phyloP scores from a whole-genome alignment of 2,113 vertebrate genomes.

The Cebus imitator region DNA sequence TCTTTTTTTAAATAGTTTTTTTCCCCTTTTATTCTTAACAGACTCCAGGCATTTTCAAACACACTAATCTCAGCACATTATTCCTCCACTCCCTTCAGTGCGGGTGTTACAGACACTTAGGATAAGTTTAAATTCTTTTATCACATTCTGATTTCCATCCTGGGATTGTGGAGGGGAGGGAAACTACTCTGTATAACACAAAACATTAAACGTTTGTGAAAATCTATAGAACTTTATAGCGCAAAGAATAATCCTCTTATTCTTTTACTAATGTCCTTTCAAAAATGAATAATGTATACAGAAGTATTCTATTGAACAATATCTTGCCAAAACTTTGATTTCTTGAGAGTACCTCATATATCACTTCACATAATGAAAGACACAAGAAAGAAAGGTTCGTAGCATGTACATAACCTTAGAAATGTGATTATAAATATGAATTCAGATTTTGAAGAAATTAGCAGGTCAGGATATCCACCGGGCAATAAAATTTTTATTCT shows the following conservation, averaged over 20 bases:
- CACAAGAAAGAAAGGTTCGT: neutral
- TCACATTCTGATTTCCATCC: neutral
- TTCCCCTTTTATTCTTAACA: neutral
- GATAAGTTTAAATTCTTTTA: neutral
- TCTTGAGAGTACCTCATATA: neutral
- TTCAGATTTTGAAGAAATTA: slow-evolving; percentile 27
- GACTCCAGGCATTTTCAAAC: neutral
- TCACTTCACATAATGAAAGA: neutral
- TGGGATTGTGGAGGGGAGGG: neutral
- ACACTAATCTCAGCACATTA: neutral
- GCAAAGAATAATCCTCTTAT: neutral
- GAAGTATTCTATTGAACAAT: neutral
- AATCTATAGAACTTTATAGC: neutral
- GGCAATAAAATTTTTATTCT: neutral
- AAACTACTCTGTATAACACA: neutral
- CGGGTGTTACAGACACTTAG: neutral
- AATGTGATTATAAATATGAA: neutral
- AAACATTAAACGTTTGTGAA: neutral
- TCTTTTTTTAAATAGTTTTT: neutral
- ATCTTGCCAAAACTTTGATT: slow-evolving; percentile 31
- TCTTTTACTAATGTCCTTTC: neutral
- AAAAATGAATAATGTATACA: slow-evolving; percentile 33
- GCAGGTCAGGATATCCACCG: neutral
- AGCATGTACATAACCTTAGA: neutral
- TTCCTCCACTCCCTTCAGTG: neutral